Evolutionary conservation across 2,797 vertebrate genomes (phyloP).

Genomic region (Labeo calbasu): DNA sequence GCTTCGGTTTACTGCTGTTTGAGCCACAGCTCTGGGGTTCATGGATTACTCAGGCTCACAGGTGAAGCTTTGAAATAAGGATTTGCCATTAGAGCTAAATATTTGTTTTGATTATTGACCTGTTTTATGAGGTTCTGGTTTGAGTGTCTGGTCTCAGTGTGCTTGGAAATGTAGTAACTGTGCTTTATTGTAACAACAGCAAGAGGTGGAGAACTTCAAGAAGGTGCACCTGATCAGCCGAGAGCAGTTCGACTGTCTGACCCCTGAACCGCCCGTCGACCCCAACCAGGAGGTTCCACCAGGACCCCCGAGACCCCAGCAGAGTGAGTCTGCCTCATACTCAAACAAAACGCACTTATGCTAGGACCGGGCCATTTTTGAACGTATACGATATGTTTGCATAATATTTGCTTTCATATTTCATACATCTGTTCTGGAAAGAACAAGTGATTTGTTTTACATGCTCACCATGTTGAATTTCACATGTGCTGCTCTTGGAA

Average conservation of each 20-base stretch:
- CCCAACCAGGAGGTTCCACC: slow-evolving; percentile 98
- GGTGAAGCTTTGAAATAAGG: not conserved
- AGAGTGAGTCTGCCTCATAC: slow-evolving; percentile 79
- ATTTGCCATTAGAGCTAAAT: not conserved
- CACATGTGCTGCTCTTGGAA: no score
- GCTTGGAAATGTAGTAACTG: not conserved
- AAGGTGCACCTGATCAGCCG: slow-evolving; percentile 98
- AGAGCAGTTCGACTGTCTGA: slow-evolving; percentile 96
- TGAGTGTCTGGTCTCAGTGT: not conserved
- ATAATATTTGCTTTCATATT: no score
- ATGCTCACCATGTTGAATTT: no score
- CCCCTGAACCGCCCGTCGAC: slow-evolving; percentile 95
- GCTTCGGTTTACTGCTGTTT: not conserved
- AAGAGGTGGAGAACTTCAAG: slow-evolving; percentile 99
- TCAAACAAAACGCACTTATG: not conserved
- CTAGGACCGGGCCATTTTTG: not conserved
- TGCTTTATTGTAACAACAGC: slow-evolving; percentile 74
- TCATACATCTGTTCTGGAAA: no score
- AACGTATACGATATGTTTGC: no score
- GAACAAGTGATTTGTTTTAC: no score
- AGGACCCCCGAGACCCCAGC: slow-evolving; percentile 90
- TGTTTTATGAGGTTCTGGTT: not conserved
- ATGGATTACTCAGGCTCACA: slow-evolving; percentile 64
- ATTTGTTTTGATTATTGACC: no score
- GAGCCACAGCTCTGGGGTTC: slow-evolving; percentile 31